phyloP scores from a whole-genome alignment of 2,113 vertebrate species.

The Australoheros scitulus region DNA sequence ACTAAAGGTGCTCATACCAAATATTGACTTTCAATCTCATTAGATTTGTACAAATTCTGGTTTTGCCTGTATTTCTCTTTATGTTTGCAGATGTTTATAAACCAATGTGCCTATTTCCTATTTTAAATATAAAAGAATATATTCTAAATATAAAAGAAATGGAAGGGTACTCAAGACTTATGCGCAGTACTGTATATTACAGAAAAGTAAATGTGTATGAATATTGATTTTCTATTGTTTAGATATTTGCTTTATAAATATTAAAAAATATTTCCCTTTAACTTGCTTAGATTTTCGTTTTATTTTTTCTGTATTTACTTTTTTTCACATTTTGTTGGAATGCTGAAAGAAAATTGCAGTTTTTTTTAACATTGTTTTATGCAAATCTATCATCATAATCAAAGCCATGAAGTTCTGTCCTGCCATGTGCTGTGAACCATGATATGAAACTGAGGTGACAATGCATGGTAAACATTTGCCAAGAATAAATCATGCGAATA shows the following conservation, averaged over 20 bases:
- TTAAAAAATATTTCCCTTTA: background rate
- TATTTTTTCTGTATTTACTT: background rate
- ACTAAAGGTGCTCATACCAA: background rate
- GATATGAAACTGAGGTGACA: slow-evolving; percentile 15
- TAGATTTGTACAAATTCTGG: background rate
- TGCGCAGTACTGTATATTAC: too few relatives aligned
- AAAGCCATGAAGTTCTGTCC: slow-evolving; percentile 1
- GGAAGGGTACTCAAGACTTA: too few relatives aligned
- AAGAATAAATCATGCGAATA: slow-evolving; percentile 25
- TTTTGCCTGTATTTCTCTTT: background rate
- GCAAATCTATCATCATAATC: background rate
- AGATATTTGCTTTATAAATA: background rate
- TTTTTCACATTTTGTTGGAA: background rate
- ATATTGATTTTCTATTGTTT: too few relatives aligned
- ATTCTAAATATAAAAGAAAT: too few relatives aligned
- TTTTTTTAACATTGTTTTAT: background rate
- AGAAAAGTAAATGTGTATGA: too few relatives aligned
- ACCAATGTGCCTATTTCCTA: background rate
- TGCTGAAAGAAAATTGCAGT: background rate
- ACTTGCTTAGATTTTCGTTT: background rate
- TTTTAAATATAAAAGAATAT: too few relatives aligned
- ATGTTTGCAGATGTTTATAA: background rate
- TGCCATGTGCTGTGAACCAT: slow-evolving; percentile 15
- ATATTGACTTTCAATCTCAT: background rate
- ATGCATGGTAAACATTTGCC: slow-evolving; percentile 27